Conservation (phyloP, 2,888 invertebrate species). For the Apotomis turbidana region DNA sequence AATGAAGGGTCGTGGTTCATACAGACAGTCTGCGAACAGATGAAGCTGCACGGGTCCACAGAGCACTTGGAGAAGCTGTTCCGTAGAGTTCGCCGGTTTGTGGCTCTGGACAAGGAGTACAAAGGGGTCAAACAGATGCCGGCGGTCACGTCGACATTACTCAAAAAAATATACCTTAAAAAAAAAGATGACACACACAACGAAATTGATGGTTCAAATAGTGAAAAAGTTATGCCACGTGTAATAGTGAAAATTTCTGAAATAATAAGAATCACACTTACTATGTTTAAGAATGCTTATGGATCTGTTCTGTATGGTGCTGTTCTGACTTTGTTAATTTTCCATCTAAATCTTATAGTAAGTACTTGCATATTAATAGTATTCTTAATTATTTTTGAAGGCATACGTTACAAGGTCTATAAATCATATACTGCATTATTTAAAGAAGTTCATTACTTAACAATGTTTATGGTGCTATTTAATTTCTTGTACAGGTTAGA, state of each 20-base stretch:
- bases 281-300: neutral
- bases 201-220: neutral
- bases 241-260: neutral
- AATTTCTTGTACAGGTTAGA: neutral
- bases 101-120: conserved; percentile 5
- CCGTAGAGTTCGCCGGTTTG: conserved; percentile 5
- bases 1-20: conserved; percentile 31
- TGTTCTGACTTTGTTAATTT: neutral
- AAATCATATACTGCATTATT: neutral
- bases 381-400: neutral
- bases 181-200: neutral
- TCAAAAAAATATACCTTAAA: conserved; percentile 23
- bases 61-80: conserved; percentile 27
- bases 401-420: neutral
- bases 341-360: neutral
- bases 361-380: neutral
- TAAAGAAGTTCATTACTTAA: neutral
- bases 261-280: neutral
- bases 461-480: neutral
- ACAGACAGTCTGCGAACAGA: conserved; percentile 24
- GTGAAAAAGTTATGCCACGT: neutral
- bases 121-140: conserved; percentile 24
- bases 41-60: neutral
- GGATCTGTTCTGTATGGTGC: neutral
- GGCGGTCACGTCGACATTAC: conserved; percentile 11